Percentiles rank a stretch among this genome's conserved stretches.
These are phyloP conservation scores for Proterorhinus semilunaris DNA, from an alignment of 2,113 vertebrate species.

Conservation along the genomic window DNA sequence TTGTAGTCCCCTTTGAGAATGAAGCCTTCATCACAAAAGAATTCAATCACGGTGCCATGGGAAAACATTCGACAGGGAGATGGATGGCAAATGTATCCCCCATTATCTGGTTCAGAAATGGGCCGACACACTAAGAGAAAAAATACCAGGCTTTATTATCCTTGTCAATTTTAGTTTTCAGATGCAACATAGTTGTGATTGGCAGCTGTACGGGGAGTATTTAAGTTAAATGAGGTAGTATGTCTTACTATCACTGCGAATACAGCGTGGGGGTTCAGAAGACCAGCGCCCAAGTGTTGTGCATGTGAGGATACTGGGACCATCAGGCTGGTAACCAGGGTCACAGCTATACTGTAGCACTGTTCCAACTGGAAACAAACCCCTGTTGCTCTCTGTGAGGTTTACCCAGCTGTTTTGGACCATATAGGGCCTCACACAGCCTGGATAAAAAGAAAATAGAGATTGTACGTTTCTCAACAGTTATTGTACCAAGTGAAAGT, in stretches of 20 bases:
- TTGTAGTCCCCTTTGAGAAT: slow-evolving; percentile 92
- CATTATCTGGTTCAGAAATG: slow-evolving; percentile 90
- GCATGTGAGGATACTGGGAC: slow-evolving; percentile 75
- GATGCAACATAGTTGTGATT: background rate
- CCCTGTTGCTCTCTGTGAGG: slow-evolving; percentile 77
- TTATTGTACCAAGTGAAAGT: background rate
- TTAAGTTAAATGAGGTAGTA: background rate
- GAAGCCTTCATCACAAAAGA: slow-evolving; percentile 92
- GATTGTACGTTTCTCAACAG: background rate
- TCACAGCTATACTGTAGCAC: slow-evolving; percentile 80
- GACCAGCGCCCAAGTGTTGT: slow-evolving; percentile 69
- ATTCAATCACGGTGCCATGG: slow-evolving; percentile 92
- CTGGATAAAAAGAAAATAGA: slow-evolving; percentile 42
- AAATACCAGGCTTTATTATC: background rate
- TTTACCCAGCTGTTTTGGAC: slow-evolving; percentile 78
- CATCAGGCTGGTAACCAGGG: slow-evolving; percentile 73
- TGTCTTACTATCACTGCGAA: slow-evolving; percentile 71
- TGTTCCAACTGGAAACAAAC: slow-evolving; percentile 73
- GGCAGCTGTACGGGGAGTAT: no score
- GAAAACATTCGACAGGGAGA: slow-evolving; percentile 86
- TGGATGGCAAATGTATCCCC: slow-evolving; percentile 92
- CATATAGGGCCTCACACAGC: slow-evolving; percentile 74
- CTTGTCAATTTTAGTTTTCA: background rate
- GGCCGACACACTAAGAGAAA: slow-evolving; percentile 83
- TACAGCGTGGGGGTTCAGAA: slow-evolving; percentile 73